Base-by-base conservation (phyloP, 2,113 vertebrate genomes). In the Oxyura jamaicensis region DNA sequence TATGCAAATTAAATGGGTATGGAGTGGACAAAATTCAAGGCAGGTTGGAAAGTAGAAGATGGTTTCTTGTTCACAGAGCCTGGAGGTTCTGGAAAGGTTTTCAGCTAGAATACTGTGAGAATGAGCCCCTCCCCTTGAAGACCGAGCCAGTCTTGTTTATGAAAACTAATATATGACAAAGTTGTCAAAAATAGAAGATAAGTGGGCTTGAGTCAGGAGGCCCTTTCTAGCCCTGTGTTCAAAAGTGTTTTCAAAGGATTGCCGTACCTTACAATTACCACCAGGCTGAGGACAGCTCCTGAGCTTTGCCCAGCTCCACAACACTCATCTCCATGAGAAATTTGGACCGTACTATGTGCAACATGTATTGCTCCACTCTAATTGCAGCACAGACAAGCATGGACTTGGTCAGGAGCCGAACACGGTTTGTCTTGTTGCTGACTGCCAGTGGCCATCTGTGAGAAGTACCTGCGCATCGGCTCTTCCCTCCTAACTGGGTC, bases 231-330 rank as follows among this genome's bases (percentile, higher is more conserved):
- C 36, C 78, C 58, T 16, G 18, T 0, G 0, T 81, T 86, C 83
- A 81, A 35, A 93, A 88, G 50, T 77, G 58, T 44, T 91, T 96
- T 95, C 83, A 85, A 89, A 91, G 88, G 31, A 53, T 44, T 90
- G 65, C 46, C 0, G 0, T 91, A 67, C 71, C 73, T 95, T 50
- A 82, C 90, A 92, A 92, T 93, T 95, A 66, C 26, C 2, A 50
- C 60, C 29, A 14, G 0, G 0, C 50, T 16, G 25, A 31, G 53
- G 41, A 88, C 28, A 36, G 48, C 39, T 94, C 74, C 88, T 14
- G 25, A 92, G 81, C 48, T 92, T 86, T 93, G 69, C 44, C 22
- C 77, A 79, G 88, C 63, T 95, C 73, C 60, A 58, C 58, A 82
- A 26, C 53, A 79, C 33, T 53, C 91, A 90, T 29, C 19, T 58